phyloP scores from a whole-genome alignment of 2,113 vertebrate genomes.

The Podarcis raffonei region DNA sequence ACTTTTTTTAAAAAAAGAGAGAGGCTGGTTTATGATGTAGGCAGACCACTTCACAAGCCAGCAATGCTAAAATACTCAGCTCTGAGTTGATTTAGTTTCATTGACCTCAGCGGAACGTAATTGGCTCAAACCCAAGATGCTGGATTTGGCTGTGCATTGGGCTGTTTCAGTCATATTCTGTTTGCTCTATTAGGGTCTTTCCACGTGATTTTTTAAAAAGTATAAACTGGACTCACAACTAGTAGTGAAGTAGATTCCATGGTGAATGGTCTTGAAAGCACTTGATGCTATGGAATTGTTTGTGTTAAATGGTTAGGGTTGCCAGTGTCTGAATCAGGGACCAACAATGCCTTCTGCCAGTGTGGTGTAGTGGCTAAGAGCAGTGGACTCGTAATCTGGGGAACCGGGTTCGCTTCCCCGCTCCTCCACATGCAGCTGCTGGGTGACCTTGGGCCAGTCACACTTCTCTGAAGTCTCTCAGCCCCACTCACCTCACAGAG shows the following conservation, averaged over 20 bases:
- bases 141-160: background rate
- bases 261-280: background rate
- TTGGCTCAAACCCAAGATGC: background rate
- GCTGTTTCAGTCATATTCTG: background rate
- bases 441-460: too few species aligned
- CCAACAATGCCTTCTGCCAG: too few species aligned
- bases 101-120: conserved; percentile 9
- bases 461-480: too few species aligned
- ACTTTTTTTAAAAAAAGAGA: background rate
- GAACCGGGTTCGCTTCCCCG: too few species aligned
- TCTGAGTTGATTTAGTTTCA: conserved; percentile 21
- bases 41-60: background rate
- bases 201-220: background rate
- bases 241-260: background rate
- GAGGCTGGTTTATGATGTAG: background rate
- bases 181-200: background rate
- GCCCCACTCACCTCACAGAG: too few species aligned
- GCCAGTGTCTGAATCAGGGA: background rate
- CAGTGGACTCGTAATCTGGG: too few species aligned
- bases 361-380: too few species aligned
- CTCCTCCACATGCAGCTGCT: too few species aligned
- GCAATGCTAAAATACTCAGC: conserved; percentile 15
- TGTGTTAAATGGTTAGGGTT: too few species aligned
- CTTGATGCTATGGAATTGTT: background rate
- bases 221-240: too few species aligned